phyloP scores from a whole-genome alignment of 2,797 vertebrate species.

The Ctenopoma kingsleyae region DNA sequence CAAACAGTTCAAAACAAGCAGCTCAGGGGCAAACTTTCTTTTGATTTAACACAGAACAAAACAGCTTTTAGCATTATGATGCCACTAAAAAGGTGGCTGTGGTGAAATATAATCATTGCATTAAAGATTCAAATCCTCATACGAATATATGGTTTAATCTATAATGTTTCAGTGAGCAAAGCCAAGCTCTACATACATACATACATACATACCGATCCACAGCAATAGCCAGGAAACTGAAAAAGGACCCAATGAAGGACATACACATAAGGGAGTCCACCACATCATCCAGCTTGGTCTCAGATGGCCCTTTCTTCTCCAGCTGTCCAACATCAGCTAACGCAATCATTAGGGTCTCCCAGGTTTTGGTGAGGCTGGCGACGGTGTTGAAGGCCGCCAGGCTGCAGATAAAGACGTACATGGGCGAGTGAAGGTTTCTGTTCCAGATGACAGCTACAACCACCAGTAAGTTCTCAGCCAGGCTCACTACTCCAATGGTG shows the following conservation, averaged over 20 bases:
- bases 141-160: not conserved
- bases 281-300: slow-evolving; percentile 88
- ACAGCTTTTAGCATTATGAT: not conserved
- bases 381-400: slow-evolving; percentile 95
- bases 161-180: not conserved
- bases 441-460: slow-evolving; percentile 91
- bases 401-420: slow-evolving; percentile 97
- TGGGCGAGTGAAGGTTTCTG: slow-evolving; percentile 93
- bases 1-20: slow-evolving; percentile 14
- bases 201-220: slow-evolving; percentile 86
- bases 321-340: slow-evolving; percentile 87
- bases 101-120: not conserved
- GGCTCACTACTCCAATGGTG: slow-evolving; percentile 85
- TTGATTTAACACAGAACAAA: slow-evolving; percentile 2
- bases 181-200: not conserved
- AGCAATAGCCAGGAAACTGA: slow-evolving; percentile 93
- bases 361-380: slow-evolving; percentile 91
- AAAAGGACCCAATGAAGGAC: slow-evolving; percentile 93
- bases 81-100: not conserved
- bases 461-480: slow-evolving; percentile 93
- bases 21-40: slow-evolving; percentile 10
- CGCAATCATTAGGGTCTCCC: slow-evolving; percentile 91
- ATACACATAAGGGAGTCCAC: slow-evolving; percentile 93
- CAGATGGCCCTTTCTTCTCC: slow-evolving; percentile 80
- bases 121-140: not conserved